These are phyloP conservation scores for Lasiurus borealis DNA, from an alignment of 2,113 vertebrate genomes.

Conservation along the genomic window DNA sequence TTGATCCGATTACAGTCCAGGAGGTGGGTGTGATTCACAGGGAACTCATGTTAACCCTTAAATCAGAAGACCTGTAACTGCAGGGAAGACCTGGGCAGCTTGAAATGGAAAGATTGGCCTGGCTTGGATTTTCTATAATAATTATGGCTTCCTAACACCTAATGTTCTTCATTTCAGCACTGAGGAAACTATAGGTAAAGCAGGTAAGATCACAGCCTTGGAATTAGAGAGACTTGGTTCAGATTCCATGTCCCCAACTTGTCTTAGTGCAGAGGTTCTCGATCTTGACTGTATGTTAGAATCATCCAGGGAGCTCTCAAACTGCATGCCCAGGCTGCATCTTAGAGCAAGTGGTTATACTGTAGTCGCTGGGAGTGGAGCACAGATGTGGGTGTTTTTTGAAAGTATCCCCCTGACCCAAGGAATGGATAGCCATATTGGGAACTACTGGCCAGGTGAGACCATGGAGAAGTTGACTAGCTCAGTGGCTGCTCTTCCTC, in stretches of 20 bases:
- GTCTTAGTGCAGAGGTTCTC: not conserved
- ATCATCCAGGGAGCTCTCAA: not conserved
- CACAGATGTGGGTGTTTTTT: not conserved
- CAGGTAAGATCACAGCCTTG: not conserved
- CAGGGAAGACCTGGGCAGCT: not conserved
- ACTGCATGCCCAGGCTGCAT: not conserved
- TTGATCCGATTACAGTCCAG: not conserved
- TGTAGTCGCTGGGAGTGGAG: not conserved
- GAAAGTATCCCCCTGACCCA: not conserved
- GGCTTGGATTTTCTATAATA: not conserved
- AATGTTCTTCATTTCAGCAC: not conserved
- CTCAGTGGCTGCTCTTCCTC: not conserved
- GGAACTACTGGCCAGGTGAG: not conserved
- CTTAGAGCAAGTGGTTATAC: not conserved
- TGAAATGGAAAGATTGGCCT: not conserved
- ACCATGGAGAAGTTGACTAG: not conserved
- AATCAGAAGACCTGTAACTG: not conserved
- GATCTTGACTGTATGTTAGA: not conserved
- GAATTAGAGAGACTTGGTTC: not conserved
- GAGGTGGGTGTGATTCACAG: not conserved
- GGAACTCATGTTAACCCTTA: not conserved
- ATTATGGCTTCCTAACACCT: not conserved
- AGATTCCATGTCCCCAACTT: not conserved
- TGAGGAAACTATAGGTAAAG: not conserved
- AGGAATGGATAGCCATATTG: rapidly evolving